Conservation (phyloP, 2,888 invertebrate genomes). For the Pyrgus malvae region DNA sequence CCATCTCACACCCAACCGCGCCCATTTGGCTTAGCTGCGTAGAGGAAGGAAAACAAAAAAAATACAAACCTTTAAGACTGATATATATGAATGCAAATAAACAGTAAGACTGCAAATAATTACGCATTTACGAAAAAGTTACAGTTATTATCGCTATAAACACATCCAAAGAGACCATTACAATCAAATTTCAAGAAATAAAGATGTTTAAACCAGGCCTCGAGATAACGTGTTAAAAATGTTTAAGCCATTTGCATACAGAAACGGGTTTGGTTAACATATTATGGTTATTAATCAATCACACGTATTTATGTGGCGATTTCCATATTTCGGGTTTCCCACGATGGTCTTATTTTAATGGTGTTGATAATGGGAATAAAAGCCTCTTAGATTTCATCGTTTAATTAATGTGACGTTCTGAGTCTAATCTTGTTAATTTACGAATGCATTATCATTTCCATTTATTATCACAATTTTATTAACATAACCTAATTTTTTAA, state of each 20-base stretch:
- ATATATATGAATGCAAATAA: too few relatives aligned
- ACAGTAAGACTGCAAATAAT: too few relatives aligned
- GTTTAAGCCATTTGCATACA: conserved; percentile 40
- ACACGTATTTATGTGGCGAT: conserved; percentile 26
- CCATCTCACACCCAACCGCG: too few relatives aligned
- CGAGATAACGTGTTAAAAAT: conserved; percentile 27
- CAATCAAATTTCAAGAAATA: not conserved
- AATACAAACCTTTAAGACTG: too few relatives aligned
- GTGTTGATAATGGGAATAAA: conserved; percentile 1
- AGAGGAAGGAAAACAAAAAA: too few relatives aligned
- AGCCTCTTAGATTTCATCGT: conserved; percentile 1
- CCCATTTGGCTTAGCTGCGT: too few relatives aligned
- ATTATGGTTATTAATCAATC: conserved; percentile 43
- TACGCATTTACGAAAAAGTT: too few relatives aligned
- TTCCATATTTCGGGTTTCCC: conserved; percentile 25
- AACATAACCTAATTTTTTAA: too few relatives aligned
- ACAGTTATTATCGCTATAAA: too few relatives aligned
- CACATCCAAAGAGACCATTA: not conserved
- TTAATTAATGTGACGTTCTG: not conserved
- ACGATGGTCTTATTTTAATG: conserved; percentile 23
- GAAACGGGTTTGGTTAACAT: conserved; percentile 38
- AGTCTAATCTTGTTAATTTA: not conserved
- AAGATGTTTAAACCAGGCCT: not conserved
- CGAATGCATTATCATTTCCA: too few relatives aligned
- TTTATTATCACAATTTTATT: too few relatives aligned